These are phyloP conservation scores for Amphiprion ocellaris DNA, from an alignment of 2,113 vertebrate genomes.

Conservation along the genomic window DNA sequence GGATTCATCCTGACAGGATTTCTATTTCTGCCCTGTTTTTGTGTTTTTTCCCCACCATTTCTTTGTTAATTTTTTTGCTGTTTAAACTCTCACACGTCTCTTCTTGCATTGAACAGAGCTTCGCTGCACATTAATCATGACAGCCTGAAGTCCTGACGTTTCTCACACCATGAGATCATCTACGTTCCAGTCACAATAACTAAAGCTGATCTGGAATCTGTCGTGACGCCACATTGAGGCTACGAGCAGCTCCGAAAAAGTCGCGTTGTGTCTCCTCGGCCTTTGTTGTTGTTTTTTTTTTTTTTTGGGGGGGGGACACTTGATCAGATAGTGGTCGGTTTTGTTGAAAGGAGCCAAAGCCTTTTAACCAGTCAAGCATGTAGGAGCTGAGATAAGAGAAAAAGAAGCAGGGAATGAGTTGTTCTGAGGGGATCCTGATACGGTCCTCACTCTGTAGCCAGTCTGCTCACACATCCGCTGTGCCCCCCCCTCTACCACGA, in stretches of 20 bases:
- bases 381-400: slow-evolving; percentile 60
- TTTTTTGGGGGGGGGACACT: slow-evolving; percentile 16
- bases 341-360: slow-evolving; percentile 46
- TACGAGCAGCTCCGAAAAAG: neutral
- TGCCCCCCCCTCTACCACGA: neutral
- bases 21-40: too few species aligned
- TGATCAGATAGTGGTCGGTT: slow-evolving; percentile 48
- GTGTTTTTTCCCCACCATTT: neutral
- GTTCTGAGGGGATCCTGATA: slow-evolving; percentile 46
- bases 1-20: too few species aligned
- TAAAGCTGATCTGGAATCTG: neutral
- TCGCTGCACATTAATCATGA: neutral
- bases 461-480: slow-evolving; percentile 49
- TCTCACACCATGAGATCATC: neutral
- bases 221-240: neutral
- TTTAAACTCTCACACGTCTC: neutral
- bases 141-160: neutral
- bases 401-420: slow-evolving; percentile 48
- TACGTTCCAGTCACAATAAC: neutral
- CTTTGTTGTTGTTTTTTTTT: slow-evolving; percentile 47
- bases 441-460: slow-evolving; percentile 26
- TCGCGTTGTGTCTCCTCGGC: slow-evolving; percentile 4
- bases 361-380: slow-evolving; percentile 68
- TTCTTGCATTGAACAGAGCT: neutral
- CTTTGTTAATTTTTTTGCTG: neutral